Conservation (phyloP, 2,113 vertebrate genomes). For the Laticauda laticaudata region DNA sequence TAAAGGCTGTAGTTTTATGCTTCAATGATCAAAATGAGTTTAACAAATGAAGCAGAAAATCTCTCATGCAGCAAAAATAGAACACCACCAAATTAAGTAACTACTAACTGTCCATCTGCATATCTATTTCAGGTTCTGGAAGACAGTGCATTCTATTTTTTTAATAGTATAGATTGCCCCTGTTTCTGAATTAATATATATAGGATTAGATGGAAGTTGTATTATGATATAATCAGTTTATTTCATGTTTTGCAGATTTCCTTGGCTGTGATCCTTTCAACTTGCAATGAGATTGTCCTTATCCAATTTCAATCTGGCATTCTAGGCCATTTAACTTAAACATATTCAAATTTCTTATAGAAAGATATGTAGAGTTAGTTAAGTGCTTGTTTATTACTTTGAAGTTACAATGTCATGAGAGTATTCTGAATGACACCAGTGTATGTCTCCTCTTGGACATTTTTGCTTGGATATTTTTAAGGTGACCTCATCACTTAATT, state of each 20-base stretch:
- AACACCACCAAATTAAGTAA: neutral
- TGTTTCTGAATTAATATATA: neutral
- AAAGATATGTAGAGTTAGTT: neutral
- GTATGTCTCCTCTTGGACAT: neutral
- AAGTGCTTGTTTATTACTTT: neutral
- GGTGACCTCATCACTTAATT: slow-evolving; percentile 9
- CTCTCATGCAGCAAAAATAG: neutral
- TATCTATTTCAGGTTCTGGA: neutral
- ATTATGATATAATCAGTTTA: neutral
- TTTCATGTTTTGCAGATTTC: neutral
- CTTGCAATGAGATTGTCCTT: neutral
- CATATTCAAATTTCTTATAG: neutral
- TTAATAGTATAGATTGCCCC: neutral
- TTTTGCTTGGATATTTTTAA: slow-evolving; percentile 9
- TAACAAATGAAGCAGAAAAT: neutral
- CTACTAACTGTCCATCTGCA: neutral
- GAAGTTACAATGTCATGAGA: neutral
- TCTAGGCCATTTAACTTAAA: neutral
- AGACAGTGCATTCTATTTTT: neutral
- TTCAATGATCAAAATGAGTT: neutral
- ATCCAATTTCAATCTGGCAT: neutral
- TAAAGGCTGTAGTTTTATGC: neutral
- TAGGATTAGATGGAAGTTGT: neutral
- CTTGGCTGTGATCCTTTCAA: neutral
- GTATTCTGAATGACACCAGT: neutral